phyloP scores from a whole-genome alignment of 2,797 vertebrate genomes.

The Alcedo atthis region DNA sequence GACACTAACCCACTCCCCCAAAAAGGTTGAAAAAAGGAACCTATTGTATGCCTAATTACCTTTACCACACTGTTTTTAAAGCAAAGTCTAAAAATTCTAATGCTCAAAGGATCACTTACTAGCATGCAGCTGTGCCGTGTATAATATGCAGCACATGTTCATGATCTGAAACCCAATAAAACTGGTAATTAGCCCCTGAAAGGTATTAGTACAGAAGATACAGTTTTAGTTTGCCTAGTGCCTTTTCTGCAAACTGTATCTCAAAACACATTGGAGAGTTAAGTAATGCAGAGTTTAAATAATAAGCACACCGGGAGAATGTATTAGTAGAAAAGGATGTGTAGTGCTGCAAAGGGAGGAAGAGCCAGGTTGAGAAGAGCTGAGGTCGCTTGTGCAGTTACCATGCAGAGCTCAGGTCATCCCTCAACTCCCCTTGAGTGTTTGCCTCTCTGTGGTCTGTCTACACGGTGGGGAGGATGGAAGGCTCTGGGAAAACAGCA shows the following conservation, averaged over 20 bases:
- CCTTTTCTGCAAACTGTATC: not conserved
- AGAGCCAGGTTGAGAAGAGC: not conserved
- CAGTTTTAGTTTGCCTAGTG: not conserved
- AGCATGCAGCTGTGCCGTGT: not conserved
- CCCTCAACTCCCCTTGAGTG: not conserved
- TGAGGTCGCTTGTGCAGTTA: not conserved
- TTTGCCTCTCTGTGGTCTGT: not conserved
- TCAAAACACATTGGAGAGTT: constrained; percentile 1
- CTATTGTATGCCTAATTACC: not conserved
- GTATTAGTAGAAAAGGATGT: not conserved
- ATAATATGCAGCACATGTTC: not conserved
- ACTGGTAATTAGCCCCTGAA: constrained; percentile 42
- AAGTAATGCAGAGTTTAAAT: constrained; percentile 18
- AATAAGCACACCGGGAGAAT: not conserved
- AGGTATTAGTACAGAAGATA: constrained; percentile 29
- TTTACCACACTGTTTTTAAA: not conserved
- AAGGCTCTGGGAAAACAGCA: accelerated
- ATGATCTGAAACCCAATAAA: constrained; percentile 14
- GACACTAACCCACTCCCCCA: not conserved
- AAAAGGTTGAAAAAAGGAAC: not conserved
- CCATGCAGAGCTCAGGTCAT: accelerated
- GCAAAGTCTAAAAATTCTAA: not conserved
- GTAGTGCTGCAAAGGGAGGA: not conserved
- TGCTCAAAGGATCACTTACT: not conserved
- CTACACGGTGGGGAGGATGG: not conserved